phyloP scores from a whole-genome alignment of 2,113 vertebrate species.

The Corynorhinus townsendii region DNA sequence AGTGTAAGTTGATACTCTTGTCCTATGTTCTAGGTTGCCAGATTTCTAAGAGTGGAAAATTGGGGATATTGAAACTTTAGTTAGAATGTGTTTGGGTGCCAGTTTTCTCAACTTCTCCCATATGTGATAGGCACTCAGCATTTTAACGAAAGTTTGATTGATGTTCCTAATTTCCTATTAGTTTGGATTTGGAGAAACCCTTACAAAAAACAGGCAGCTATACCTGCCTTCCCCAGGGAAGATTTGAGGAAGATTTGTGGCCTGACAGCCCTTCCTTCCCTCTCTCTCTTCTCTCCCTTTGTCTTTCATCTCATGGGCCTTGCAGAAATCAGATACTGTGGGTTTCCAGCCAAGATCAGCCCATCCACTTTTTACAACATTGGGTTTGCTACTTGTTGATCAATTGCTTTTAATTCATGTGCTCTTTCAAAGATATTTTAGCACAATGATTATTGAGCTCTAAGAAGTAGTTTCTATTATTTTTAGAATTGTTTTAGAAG shows the following conservation, averaged over 20 bases:
- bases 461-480: background rate
- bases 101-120: background rate
- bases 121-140: background rate
- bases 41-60: background rate
- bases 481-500: conserved; percentile 8
- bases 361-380: background rate
- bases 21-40: background rate
- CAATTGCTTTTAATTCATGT: background rate
- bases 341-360: background rate
- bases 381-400: background rate
- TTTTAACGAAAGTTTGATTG: conserved; percentile 19
- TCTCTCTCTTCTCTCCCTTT: background rate
- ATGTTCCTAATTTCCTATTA: background rate
- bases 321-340: background rate
- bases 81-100: background rate
- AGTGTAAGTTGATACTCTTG: background rate
- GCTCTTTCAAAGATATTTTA: background rate
- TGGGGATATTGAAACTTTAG: background rate
- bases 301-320: background rate
- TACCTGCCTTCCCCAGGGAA: background rate
- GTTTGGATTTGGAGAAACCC: background rate
- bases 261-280: background rate
- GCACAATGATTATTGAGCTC: background rate
- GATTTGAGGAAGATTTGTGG: background rate
- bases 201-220: background rate